Conservation (phyloP, 2,113 vertebrate genomes). For the Alligator mississippiensis region DNA sequence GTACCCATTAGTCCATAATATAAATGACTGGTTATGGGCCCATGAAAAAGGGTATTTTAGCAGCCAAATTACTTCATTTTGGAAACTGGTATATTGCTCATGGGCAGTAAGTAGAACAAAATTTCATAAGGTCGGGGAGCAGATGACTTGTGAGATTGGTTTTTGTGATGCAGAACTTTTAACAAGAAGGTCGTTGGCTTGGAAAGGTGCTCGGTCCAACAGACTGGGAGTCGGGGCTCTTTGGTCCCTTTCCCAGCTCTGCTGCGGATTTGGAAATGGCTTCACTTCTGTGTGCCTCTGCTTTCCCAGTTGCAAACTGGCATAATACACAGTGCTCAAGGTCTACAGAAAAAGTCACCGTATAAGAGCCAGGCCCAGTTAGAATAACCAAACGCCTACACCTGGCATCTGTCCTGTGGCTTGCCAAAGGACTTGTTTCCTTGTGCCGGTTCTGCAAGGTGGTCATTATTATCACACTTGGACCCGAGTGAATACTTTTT, state of each 20-base stretch:
- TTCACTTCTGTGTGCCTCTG: not conserved
- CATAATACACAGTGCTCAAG: not conserved
- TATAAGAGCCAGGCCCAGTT: not conserved
- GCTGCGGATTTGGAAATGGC: not conserved
- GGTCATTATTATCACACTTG: not conserved
- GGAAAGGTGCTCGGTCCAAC: accelerated
- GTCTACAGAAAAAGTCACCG: not conserved
- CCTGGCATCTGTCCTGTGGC: not conserved
- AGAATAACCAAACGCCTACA: not conserved
- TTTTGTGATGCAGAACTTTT: not conserved
- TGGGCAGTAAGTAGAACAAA: not conserved
- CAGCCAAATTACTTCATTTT: not conserved
- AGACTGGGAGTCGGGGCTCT: not conserved
- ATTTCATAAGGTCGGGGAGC: not conserved
- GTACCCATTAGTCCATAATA: conserved; percentile 18
- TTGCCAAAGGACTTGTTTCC: not conserved
- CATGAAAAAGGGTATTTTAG: not conserved
- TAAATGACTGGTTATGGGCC: conserved; percentile 6
- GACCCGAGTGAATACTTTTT: not conserved
- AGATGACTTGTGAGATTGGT: accelerated
- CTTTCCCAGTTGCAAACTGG: not conserved
- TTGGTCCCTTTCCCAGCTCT: accelerated
- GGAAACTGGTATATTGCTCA: not conserved
- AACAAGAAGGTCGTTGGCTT: accelerated
- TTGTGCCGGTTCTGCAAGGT: not conserved